Conservation (phyloP, 2,888 invertebrate genomes). For the Bimastos eiseni region DNA sequence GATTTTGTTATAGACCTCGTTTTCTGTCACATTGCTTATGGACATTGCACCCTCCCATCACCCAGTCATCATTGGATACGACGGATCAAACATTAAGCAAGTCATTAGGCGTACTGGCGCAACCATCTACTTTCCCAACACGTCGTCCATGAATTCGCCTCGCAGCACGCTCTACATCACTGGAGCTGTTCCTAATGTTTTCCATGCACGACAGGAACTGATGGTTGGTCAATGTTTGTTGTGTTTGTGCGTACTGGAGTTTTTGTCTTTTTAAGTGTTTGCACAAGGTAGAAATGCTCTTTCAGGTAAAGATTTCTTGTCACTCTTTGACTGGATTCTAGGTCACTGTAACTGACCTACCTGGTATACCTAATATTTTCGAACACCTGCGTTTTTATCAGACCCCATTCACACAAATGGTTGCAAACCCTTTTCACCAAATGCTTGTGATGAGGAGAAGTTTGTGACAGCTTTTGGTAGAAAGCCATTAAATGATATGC, state of each 20-base stretch:
- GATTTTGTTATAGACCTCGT: constrained; percentile 72
- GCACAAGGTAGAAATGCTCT: background rate
- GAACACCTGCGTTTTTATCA: background rate
- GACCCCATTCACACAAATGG: background rate
- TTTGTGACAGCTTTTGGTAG: background rate
- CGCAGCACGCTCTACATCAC: constrained; percentile 78
- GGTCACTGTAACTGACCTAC: background rate
- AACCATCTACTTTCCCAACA: constrained; percentile 89
- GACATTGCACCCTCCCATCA: constrained; percentile 95
- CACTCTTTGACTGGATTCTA: background rate
- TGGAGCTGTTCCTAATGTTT: constrained; percentile 85
- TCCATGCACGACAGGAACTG: constrained; percentile 83
- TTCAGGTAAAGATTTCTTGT: background rate
- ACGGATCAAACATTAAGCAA: constrained; percentile 67
- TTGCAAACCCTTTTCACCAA: background rate
- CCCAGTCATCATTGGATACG: constrained; percentile 80
- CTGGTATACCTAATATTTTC: background rate
- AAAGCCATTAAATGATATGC: background rate
- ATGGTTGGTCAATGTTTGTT: constrained; percentile 71
- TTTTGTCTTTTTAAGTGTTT: background rate
- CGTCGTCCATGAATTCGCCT: constrained; percentile 71
- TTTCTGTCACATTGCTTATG: constrained; percentile 80
- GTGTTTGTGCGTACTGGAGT: too few relatives aligned
- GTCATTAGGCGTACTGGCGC: constrained; percentile 95
- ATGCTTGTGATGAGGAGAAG: background rate